Conservation (phyloP, 2,888 invertebrate genomes). For the Diplolepis rosae region DNA sequence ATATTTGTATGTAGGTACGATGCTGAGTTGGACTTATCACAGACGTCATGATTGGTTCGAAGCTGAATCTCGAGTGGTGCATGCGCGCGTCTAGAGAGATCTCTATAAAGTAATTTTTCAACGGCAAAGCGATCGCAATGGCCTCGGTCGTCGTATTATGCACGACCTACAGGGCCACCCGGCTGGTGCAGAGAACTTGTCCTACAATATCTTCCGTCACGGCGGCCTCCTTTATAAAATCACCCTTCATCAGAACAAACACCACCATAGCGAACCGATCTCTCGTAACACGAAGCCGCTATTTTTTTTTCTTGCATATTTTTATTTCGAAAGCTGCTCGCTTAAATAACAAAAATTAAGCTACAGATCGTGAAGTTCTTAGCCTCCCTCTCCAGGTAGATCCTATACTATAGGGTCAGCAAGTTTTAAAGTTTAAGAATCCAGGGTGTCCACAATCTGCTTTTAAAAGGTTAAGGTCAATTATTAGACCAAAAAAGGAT, state of each 20-base stretch:
- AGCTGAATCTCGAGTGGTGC: slow-evolving; percentile 34
- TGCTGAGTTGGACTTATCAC: slow-evolving; percentile 5
- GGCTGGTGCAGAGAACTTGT: slow-evolving; percentile 69
- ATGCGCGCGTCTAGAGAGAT: slow-evolving; percentile 35
- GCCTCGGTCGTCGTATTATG: slow-evolving; percentile 44
- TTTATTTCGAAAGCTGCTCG: not conserved
- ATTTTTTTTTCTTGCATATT: slow-evolving; percentile 37
- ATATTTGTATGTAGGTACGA: slow-evolving; percentile 12
- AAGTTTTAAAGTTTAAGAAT: no score
- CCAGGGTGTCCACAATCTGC: no score
- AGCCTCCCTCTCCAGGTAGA: not conserved
- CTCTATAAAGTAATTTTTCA: slow-evolving; percentile 47
- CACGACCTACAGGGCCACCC: slow-evolving; percentile 62
- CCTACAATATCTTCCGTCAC: slow-evolving; percentile 72
- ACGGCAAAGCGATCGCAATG: slow-evolving; percentile 34
- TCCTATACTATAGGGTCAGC: no score
- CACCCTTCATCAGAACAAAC: slow-evolving; percentile 66
- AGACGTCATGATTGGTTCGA: slow-evolving; percentile 21
- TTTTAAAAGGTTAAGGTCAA: no score
- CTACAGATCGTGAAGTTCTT: not conserved
- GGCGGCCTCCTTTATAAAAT: slow-evolving; percentile 72
- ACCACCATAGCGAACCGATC: slow-evolving; percentile 54
- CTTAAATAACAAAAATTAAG: not conserved
- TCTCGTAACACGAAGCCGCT: slow-evolving; percentile 54
- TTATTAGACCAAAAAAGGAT: no score